A percentile compares a stretch with the other conserved stretches of the same genome.
Conservation (phyloP, 2,888 invertebrate genomes). For the Barypeithes pellucidus region DNA sequence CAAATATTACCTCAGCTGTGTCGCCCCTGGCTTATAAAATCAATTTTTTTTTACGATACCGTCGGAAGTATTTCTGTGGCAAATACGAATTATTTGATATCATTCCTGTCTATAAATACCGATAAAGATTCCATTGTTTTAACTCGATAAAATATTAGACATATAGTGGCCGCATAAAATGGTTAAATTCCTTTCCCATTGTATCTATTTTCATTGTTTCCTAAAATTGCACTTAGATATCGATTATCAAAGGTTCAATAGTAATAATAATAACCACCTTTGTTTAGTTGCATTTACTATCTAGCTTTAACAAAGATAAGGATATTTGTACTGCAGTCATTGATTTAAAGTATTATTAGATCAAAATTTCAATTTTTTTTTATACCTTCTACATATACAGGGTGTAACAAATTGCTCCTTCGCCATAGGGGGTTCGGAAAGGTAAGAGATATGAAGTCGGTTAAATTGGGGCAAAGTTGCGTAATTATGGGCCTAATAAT, state of each 20-base stretch:
- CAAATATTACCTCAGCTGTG: too few species aligned
- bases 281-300: slow-evolving; percentile 12
- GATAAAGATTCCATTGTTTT: slow-evolving; percentile 48
- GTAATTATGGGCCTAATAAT: too few species aligned
- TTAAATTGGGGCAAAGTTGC: too few species aligned
- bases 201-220: slow-evolving; percentile 50
- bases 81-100: slow-evolving; percentile 4
- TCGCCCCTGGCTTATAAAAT: neutral
- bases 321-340: slow-evolving; percentile 3
- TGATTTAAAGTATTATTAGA: neutral
- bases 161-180: slow-evolving; percentile 40
- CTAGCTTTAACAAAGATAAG: neutral
- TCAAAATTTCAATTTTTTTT: neutral
- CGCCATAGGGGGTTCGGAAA: too few species aligned
- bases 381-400: too few species aligned
- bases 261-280: slow-evolving; percentile 27
- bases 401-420: too few species aligned
- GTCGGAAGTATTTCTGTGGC: neutral
- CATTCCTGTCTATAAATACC: slow-evolving; percentile 26
- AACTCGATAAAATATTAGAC: slow-evolving; percentile 46
- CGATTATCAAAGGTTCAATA: slow-evolving; percentile 39
- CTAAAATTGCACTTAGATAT: slow-evolving; percentile 47
- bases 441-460: too few species aligned
- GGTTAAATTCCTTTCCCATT: slow-evolving; percentile 47
- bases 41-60: neutral